Conservation (phyloP, 1,140 invertebrate species). For the Centruroides sculpturatus region DNA sequence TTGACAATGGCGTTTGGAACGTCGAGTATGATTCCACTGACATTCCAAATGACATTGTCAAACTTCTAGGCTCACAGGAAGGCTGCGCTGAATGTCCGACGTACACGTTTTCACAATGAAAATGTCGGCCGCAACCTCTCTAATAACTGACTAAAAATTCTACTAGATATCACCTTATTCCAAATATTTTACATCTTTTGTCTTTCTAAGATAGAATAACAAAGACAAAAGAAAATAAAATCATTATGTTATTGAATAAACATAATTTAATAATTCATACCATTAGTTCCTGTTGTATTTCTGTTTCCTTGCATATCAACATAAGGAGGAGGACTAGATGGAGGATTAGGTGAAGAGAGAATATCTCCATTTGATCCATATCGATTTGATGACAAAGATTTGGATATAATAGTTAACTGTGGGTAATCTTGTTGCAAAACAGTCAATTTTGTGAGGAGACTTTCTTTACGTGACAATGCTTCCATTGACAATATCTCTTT, state of each 20-base stretch:
- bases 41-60: too few species aligned
- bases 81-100: too few species aligned
- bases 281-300: neutral
- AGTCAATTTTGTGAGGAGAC: neutral
- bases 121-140: too few species aligned
- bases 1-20: too few species aligned
- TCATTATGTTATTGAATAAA: neutral
- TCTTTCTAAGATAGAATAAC: neutral
- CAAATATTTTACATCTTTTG: too few species aligned
- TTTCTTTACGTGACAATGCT: slow-evolving; percentile 8
- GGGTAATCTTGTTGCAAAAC: slow-evolving; percentile 5
- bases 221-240: neutral
- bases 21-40: too few species aligned
- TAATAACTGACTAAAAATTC: too few species aligned
- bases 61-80: too few species aligned
- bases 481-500: neutral
- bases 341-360: neutral
- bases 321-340: slow-evolving; percentile 8
- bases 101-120: too few species aligned
- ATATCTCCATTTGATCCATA: neutral
- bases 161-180: too few species aligned
- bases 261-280: neutral
- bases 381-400: too few species aligned
- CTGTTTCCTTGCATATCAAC: slow-evolving; percentile 12
- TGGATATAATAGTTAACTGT: neutral